Conservation (phyloP, 35 echinoderm and acorn worm genomes). For the Ophioderma brevispina region DNA sequence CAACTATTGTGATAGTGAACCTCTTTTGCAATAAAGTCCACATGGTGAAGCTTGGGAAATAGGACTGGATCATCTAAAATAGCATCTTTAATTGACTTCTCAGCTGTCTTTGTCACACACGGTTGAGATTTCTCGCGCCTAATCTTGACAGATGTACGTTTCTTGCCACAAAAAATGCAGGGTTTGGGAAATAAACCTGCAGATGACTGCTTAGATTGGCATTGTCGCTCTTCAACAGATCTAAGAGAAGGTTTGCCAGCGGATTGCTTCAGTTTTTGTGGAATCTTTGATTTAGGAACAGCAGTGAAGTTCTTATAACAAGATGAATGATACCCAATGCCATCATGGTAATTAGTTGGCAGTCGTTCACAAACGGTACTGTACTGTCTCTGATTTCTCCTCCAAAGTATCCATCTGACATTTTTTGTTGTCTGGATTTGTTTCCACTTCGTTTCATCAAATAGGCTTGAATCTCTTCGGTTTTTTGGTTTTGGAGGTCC, state of each 20-base stretch:
- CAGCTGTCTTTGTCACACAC: background rate
- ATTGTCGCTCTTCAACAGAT: background rate
- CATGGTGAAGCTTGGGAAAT: background rate
- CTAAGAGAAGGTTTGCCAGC: background rate
- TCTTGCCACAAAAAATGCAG: background rate
- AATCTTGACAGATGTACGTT: background rate
- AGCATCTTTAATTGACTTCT: background rate
- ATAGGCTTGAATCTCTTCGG: background rate
- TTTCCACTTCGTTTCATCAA: background rate
- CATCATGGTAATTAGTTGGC: background rate
- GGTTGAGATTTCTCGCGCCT: background rate
- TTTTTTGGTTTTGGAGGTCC: background rate
- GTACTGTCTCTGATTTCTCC: background rate
- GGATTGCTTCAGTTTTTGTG: background rate
- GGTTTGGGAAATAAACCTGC: no score
- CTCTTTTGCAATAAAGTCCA: background rate
- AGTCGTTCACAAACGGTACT: background rate
- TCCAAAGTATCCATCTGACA: background rate
- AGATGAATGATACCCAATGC: background rate
- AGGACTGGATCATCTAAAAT: background rate
- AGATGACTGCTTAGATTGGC: background rate
- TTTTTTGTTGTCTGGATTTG: background rate
- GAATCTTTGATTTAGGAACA: no score
- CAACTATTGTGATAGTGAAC: conserved; percentile 1
- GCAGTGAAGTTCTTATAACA: conserved; percentile 8